Evolutionary conservation across 2,888 invertebrate species (phyloP).

Genomic region (Drosophila glabriapex): DNA sequence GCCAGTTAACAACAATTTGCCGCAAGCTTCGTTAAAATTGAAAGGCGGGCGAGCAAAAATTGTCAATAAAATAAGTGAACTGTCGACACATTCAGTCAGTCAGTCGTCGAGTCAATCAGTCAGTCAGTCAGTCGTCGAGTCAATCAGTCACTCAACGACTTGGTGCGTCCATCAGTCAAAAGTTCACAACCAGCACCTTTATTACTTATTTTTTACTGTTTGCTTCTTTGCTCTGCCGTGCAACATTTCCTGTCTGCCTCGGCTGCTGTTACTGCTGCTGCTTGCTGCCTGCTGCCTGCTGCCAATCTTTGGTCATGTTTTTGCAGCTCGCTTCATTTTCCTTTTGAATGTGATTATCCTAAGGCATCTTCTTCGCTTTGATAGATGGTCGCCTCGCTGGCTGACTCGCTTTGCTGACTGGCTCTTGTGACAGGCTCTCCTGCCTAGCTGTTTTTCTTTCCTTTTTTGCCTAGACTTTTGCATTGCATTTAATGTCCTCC

Average conservation of each 20-base stretch:
- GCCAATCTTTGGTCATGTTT: conserved; percentile 69
- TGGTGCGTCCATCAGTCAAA: conserved; percentile 72
- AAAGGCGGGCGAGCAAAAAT: conserved; percentile 66
- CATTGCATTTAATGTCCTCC: conserved; percentile 76
- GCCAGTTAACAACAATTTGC: conserved; percentile 80
- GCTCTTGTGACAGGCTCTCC: not conserved
- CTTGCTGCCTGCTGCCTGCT: conserved; percentile 11
- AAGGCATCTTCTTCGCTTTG: conserved; percentile 70
- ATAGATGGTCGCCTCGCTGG: conserved; percentile 61
- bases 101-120: conserved; percentile 22
- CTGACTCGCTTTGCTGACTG: not conserved
- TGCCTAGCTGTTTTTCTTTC: not conserved
- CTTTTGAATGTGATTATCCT: conserved; percentile 80
- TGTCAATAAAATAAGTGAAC: conserved; percentile 77
- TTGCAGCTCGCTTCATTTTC: conserved; percentile 77
- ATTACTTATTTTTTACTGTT: conserved; percentile 23
- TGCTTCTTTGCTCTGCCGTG: conserved; percentile 47
- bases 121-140: not conserved
- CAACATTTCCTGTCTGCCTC: conserved; percentile 70
- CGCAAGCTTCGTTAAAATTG: conserved; percentile 78
- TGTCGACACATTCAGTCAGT: conserved; percentile 28
- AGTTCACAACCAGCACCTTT: conserved; percentile 51
- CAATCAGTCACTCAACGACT: conserved; percentile 20
- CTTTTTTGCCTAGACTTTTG: conserved; percentile 41
- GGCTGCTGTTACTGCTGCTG: not conserved